Base-by-base conservation (phyloP, 2,888 invertebrate species). In the Lysandra bellargus region DNA sequence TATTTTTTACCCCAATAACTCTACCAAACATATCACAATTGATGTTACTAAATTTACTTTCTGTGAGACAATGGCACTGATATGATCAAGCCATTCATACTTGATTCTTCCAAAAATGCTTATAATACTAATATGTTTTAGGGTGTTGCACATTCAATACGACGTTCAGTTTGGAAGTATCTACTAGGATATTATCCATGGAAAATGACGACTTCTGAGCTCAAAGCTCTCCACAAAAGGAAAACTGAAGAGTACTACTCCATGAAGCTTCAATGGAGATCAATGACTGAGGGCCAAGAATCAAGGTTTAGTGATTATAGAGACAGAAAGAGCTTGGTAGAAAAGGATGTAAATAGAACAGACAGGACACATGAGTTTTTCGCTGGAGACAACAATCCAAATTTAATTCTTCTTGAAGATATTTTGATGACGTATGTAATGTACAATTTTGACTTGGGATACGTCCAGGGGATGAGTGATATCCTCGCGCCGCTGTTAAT, bases 391-490 rank as follows among this genome's bases (percentile, higher is more conserved):
- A 96, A 98, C 84, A 99, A 99, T 91, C 96, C 97, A 0, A 99
- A 99, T 90, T 91, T 99, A 79, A 95, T 96, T 80, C 95, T 97
- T 17, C 91, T 99, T 3, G 96, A 98, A 84, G 98, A 99, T 87
- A 98, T 99, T 83, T 95, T 99, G 3, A 98, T 99, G 98, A 99
- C 99, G 0, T 99, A 99, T 88, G 97, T 98, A 64, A 99, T 99
- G 99, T 99, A 98, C 88, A 99, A 99, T 95, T 99, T 99, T 89
- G 99, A 99, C 93, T 95, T 99, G 84, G 99, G 98, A 17, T 98
- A 98, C 86, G 98, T 98, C 1, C 98, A 98, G 90, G 99, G 99
- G 37, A 99, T 99, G 99, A 99, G 98, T 85, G 99, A 99, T 91
- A 95, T 99, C 78, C 92, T 99, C 79, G 98, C 99, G 6, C 99